A percentile compares a stretch with the other conserved stretches of the same genome.
Conservation (phyloP, 2,113 vertebrate genomes). For the Corythornis madagascariensis region DNA sequence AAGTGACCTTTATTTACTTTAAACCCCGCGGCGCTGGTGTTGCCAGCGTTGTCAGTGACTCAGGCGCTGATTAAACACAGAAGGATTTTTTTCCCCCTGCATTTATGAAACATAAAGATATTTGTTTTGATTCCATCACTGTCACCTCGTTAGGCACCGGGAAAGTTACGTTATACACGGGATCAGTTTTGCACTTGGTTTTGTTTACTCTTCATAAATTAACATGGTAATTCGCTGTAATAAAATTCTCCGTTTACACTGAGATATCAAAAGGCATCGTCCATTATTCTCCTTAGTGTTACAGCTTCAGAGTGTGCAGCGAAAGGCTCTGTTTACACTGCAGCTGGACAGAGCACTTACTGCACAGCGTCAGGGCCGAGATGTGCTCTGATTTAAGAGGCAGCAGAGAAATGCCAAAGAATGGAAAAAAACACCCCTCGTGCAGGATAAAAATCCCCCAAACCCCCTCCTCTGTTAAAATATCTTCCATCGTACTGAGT, state of each 20-base stretch:
- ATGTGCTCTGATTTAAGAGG: not conserved
- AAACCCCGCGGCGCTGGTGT: slow-evolving; percentile 8
- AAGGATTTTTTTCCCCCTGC: slow-evolving; percentile 31
- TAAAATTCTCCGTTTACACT: slow-evolving; percentile 70
- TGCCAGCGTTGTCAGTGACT: slow-evolving; percentile 34
- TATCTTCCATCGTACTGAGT: not conserved
- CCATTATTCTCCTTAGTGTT: slow-evolving; percentile 55
- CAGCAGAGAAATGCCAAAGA: not conserved
- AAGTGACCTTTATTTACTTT: slow-evolving; percentile 30
- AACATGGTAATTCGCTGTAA: slow-evolving; percentile 68
- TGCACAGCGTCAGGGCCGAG: not conserved
- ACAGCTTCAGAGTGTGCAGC: slow-evolving; percentile 20
- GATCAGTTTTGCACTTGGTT: slow-evolving; percentile 61
- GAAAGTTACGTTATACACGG: slow-evolving; percentile 44
- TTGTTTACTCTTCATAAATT: slow-evolving; percentile 64
- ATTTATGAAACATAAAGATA: slow-evolving; percentile 61
- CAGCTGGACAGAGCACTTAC: slow-evolving; percentile 27
- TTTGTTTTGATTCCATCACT: slow-evolving; percentile 66
- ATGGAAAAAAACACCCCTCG: not conserved
- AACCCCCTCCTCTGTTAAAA: not conserved
- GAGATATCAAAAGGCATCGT: slow-evolving; percentile 64
- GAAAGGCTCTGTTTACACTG: slow-evolving; percentile 64
- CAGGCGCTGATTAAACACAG: slow-evolving; percentile 32
- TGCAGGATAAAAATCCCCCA: not conserved
- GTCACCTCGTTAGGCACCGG: slow-evolving; percentile 60